Conservation (phyloP, 2,888 invertebrate genomes). For the Epirrhoe alternata region DNA sequence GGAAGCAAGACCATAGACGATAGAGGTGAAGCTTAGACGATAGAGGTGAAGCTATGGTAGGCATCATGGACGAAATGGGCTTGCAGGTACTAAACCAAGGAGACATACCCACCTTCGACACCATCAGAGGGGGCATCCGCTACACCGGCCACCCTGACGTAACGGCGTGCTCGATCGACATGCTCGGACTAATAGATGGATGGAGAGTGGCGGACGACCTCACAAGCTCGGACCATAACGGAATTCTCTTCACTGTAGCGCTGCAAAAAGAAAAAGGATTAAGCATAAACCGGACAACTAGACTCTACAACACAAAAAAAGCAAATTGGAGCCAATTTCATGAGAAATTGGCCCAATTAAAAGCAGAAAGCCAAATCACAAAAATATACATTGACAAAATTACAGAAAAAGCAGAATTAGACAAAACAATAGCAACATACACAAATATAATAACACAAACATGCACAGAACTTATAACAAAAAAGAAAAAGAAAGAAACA, state of each 20-base stretch:
- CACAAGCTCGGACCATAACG: conserved; percentile 3
- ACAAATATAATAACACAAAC: background rate
- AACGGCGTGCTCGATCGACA: background rate
- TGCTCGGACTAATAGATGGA: background rate
- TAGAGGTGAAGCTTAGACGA: too few relatives aligned
- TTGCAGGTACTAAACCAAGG: background rate
- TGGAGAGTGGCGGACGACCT: conserved; percentile 1
- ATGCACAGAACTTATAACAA: background rate
- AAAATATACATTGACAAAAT: background rate
- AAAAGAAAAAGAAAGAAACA: background rate
- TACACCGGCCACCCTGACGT: background rate
- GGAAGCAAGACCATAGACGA: background rate
- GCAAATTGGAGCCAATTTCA: conserved; percentile 5
- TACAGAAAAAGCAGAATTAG: background rate
- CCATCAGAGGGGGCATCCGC: background rate
- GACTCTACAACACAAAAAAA: background rate
- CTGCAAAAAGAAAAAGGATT: background rate
- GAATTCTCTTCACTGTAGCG: background rate
- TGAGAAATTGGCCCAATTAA: conserved; percentile 22
- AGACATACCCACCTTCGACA: background rate
- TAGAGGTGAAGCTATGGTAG: background rate
- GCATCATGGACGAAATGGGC: background rate
- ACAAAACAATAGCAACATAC: background rate
- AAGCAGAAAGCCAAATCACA: background rate
- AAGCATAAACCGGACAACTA: background rate